A percentile compares a stretch with the other conserved stretches of the same genome.
phyloP scores from a whole-genome alignment of 2,888 invertebrate genomes.

The Orthonevra nobilis region DNA sequence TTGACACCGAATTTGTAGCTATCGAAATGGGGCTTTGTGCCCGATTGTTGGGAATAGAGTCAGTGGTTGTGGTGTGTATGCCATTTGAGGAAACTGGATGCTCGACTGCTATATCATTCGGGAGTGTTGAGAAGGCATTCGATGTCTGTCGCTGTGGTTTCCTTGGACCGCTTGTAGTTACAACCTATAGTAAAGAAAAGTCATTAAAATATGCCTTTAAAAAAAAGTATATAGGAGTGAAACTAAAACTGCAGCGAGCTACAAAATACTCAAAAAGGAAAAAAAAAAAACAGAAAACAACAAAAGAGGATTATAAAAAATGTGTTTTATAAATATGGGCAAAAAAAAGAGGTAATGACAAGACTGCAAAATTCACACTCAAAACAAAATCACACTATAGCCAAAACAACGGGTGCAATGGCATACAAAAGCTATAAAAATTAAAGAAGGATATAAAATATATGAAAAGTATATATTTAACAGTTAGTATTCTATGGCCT shows the following conservation, averaged over 20 bases:
- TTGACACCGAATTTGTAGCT: conserved; percentile 77
- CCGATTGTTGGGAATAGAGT: conserved; percentile 46
- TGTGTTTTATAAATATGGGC: conserved; percentile 49
- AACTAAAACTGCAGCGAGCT: conserved; percentile 55
- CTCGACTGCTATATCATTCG: conserved; percentile 75
- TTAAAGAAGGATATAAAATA: too few species aligned
- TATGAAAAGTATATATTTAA: too few species aligned
- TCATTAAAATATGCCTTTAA: background rate
- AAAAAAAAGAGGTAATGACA: conserved; percentile 15
- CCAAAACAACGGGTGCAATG: background rate
- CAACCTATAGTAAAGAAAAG: conserved; percentile 84
- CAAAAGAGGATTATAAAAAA: conserved; percentile 49
- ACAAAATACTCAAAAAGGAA: conserved; percentile 59
- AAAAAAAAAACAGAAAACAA: conserved; percentile 20
- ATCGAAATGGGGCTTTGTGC: conserved; percentile 82
- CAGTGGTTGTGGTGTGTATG: conserved; percentile 76
- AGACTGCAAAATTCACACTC: too few species aligned
- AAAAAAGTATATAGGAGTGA: background rate
- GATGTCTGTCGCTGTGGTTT: conserved; percentile 85
- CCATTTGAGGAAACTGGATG: conserved; percentile 66
- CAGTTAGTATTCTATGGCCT: too few species aligned
- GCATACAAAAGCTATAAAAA: conserved; percentile 7
- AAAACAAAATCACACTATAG: background rate
- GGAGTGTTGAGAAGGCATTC: conserved; percentile 79
- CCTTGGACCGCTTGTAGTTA: conserved; percentile 88